Evolutionary conservation across 1,140 invertebrate genomes (phyloP).

Genomic region (Asobara japonica): DNA sequence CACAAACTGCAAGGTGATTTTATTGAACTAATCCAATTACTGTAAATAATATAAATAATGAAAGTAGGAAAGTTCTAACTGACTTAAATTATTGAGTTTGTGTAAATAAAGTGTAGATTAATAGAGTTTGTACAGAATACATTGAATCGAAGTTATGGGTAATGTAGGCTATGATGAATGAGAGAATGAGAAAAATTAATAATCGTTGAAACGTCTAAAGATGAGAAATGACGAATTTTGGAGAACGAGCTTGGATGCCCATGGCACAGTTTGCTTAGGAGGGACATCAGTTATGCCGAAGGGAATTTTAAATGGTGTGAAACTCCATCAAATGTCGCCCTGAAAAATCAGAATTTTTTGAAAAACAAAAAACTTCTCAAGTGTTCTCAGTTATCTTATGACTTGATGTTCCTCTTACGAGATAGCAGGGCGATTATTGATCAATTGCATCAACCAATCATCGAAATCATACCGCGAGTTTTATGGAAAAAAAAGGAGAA

Average conservation of each 20-base stretch:
- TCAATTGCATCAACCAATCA: too few species aligned
- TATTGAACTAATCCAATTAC: not conserved
- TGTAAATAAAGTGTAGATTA: slow-evolving; percentile 38
- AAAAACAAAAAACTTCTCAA: too few species aligned
- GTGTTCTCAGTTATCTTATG: too few species aligned
- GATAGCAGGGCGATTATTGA: too few species aligned
- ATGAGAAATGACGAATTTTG: slow-evolving; percentile 55
- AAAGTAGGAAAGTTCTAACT: not conserved
- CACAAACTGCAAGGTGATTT: not conserved
- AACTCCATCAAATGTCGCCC: not conserved
- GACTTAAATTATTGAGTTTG: not conserved
- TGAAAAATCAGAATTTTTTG: not conserved
- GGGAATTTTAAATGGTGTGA: not conserved
- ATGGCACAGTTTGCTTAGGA: slow-evolving; percentile 50
- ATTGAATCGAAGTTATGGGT: slow-evolving; percentile 44
- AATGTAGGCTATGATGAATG: slow-evolving; percentile 37
- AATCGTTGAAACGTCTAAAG: slow-evolving; percentile 36
- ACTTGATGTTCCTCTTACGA: too few species aligned
- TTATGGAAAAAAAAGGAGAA: too few species aligned
- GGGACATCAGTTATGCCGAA: not conserved
- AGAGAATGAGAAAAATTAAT: slow-evolving; percentile 38
- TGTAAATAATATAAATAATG: slow-evolving; percentile 15
- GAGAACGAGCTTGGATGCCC: slow-evolving; percentile 56
- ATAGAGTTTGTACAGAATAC: slow-evolving; percentile 61
- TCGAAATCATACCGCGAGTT: too few species aligned